These are phyloP conservation scores for Mythimna ferrago DNA, from an alignment of 2,888 invertebrate genomes.

Conservation along the genomic window DNA sequence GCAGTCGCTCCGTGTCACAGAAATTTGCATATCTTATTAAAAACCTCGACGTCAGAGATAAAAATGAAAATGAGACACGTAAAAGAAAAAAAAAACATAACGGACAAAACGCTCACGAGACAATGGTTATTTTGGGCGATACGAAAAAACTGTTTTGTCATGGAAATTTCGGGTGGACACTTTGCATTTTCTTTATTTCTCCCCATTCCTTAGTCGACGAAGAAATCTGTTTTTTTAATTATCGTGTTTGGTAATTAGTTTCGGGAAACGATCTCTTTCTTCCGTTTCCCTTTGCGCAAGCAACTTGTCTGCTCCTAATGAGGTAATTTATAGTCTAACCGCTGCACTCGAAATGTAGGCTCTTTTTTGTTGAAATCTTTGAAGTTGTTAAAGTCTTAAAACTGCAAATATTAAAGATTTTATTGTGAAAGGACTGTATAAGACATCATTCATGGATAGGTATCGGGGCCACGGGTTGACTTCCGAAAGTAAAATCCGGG, in stretches of 20 bases:
- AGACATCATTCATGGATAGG: no score
- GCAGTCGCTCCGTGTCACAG: conserved; percentile 73
- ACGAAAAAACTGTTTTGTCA: conserved; percentile 88
- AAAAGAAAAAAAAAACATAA: conserved; percentile 84
- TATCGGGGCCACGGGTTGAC: no score
- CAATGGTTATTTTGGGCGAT: conserved; percentile 89
- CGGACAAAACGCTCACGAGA: conserved; percentile 84
- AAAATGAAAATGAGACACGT: conserved; percentile 89
- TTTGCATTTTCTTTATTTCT: conserved; percentile 89
- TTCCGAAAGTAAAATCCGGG: no score
- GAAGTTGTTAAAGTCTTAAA: conserved; percentile 22
- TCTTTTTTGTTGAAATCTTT: conserved; percentile 57
- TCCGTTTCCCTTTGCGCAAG: conserved; percentile 80
- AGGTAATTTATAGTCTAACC: conserved; percentile 86
- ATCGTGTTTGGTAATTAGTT: conserved; percentile 91
- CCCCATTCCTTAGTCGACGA: conserved; percentile 78
- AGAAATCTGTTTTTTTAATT: conserved; percentile 90
- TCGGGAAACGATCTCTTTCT: conserved; percentile 87
- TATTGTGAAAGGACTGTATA: not conserved
- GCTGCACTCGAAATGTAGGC: conserved; percentile 56
- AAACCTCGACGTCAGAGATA: conserved; percentile 86
- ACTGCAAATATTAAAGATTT: conserved; percentile 17
- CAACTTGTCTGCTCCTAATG: conserved; percentile 88
- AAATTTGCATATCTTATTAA: conserved; percentile 90
- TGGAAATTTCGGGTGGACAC: conserved; percentile 89